Base-by-base conservation (phyloP, 2,797 vertebrate genomes). In the Sphenodon punctatus region DNA sequence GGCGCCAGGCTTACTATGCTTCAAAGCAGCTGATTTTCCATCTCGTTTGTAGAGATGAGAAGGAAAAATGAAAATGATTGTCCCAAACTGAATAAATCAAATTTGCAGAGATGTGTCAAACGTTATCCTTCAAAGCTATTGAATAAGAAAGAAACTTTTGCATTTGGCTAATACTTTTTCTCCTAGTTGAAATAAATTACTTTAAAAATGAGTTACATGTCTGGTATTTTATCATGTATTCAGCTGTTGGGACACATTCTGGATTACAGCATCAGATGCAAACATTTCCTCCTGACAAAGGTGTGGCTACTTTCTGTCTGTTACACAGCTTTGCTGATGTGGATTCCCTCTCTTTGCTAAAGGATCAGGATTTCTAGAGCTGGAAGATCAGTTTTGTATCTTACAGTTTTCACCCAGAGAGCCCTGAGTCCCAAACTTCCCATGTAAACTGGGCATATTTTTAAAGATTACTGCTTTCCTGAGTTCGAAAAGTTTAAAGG, bases 21-120 rank as follows among this genome's bases (percentile, higher is more conserved):
- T 70, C 88, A 77, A 89, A 89, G 85, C 41, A 89, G 64, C 34
- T 67, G 63, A 80, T 75, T 87, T 27, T 65, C 78, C 58, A 25
- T 87, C 81, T 82, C 75, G 66, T 89, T 89, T 51, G 70, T 83
- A 80, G 1, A 2, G 83, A 17, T 65, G 68, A 67, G 64, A 80
- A 85, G 58, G 66, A 89, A 91, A 65, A 92, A 85, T 65, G 87
- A 82, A 83, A 91, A 67, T 88, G 43, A 86, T 81, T 75, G 86
- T 68, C 55, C 68, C 71, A 78, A 86, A 81, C 58, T 60, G 53
- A 89, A 77, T 30, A 60, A 80, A 88, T 36, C 4, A 25, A 41
- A 68, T 63, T 32, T 56, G 59, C 66, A 51, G 27, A 53, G 30
- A 39, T 48, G 45, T 64, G 56, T 82, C 59, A 89, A 74, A n/a